Base-by-base conservation (phyloP, 1,140 invertebrate species). In the Bilobella aurantiaca region DNA sequence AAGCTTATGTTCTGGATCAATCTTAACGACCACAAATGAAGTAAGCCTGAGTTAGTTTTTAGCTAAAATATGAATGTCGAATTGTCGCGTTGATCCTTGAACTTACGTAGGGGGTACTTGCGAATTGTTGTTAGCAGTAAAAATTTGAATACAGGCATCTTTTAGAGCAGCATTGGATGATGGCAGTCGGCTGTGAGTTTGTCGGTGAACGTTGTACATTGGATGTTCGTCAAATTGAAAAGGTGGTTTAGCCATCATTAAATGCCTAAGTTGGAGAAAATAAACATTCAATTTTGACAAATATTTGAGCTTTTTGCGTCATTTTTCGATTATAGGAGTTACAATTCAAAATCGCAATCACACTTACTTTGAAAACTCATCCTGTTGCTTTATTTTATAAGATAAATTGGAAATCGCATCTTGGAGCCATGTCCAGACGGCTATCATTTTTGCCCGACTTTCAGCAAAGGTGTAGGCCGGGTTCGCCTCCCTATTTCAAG, bases 351-450 rank as follows among this genome's bases (percentile, higher is more conserved):
- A n/a, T n/a, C n/a, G n/a, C n/a, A n/a, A n/a, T n/a, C 21, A 16
- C 8, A 23, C 49, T 53, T 53, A 53, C 49, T 53, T 59, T 59
- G 30, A 21, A 59, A 28, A 59, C 30, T 59, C 58, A 16, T 59
- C 58, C 5, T 59, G 58, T 29, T 59, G 58, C 16, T 30, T 59
- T 5, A 28, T 30, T 21, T 32, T 28, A 28, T 59, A 32, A 21
- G 3, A 3, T 28, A 59, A 16, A 21, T 28, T 30, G 8, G 58
- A 14, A 23, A 59, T 59, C 3, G 30, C 30, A 32, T 59, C 58
- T 29, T 59, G 58, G 3, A 59, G 16, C 58, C 58, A 59, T 14
- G 58, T 59, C 58, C 58, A 59, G 14, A 32, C 30, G 5, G 30
- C 58, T 8, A 59, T 23, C 18, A 59, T 29, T 32, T 59, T 32